Evolutionary conservation across 1,140 invertebrate species (phyloP).

Genomic region (Chrysomallon squamiferum): DNA sequence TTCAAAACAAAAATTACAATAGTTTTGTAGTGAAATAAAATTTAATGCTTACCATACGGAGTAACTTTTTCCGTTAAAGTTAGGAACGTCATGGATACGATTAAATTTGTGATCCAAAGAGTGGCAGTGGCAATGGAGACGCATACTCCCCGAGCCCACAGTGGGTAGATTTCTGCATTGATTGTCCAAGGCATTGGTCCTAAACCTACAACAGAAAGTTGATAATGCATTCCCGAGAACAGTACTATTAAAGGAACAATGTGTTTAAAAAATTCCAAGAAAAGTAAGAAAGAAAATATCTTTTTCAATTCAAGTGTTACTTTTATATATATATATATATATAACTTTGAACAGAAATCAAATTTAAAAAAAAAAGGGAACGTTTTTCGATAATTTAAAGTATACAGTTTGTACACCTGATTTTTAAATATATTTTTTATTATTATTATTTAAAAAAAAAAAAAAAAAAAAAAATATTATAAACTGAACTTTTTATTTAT

Average conservation of each 20-base stretch:
- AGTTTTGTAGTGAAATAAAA: neutral
- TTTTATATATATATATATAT: too few relatives aligned
- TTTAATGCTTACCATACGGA: slow-evolving; percentile 61
- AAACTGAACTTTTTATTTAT: too few relatives aligned
- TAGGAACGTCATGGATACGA: slow-evolving; percentile 71
- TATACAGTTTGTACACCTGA: too few relatives aligned
- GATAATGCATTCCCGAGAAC: neutral
- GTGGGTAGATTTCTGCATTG: slow-evolving; percentile 72
- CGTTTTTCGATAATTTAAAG: too few relatives aligned
- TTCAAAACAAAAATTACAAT: too few relatives aligned
- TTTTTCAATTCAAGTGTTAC: neutral
- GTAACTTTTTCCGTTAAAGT: slow-evolving; percentile 65
- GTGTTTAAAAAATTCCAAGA: neutral
- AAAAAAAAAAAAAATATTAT: too few relatives aligned
- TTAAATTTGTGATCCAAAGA: slow-evolving; percentile 70
- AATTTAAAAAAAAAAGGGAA: too few relatives aligned
- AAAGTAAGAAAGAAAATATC: neutral
- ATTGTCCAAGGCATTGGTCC: slow-evolving; percentile 74
- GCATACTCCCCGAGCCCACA: slow-evolving; percentile 69
- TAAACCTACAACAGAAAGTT: slow-evolving; percentile 59
- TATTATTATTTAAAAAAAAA: too few relatives aligned
- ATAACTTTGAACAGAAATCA: too few relatives aligned
- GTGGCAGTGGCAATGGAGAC: slow-evolving; percentile 67
- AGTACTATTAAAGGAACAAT: neutral
- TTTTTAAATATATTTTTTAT: too few relatives aligned